Percentiles rank a stretch among this genome's conserved stretches.
phyloP scores from a whole-genome alignment of 1,140 invertebrate genomes.

The Tetragonula clypearis region DNA sequence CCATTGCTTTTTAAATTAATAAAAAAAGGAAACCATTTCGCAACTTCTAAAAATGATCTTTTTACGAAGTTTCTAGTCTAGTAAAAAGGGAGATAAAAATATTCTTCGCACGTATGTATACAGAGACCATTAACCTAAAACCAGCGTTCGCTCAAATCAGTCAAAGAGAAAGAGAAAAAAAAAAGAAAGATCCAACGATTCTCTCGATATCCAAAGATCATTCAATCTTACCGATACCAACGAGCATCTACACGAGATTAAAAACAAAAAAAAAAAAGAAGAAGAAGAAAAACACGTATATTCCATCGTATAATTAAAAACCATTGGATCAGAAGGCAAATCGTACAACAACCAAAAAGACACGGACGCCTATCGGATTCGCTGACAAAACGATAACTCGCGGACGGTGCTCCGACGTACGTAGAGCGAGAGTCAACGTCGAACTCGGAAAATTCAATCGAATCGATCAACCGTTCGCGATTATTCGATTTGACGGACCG shows the following conservation, averaged over 20 bases:
- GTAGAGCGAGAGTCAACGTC: background rate
- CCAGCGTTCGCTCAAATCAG: background rate
- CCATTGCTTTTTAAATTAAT: no score
- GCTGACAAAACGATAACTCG: background rate
- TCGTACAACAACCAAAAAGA: background rate
- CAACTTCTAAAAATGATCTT: no score
- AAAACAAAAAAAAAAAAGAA: no score
- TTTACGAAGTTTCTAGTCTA: no score
- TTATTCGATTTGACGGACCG: background rate
- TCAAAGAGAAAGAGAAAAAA: no score
- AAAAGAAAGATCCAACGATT: background rate
- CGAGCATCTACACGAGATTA: background rate
- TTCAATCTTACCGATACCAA: background rate
- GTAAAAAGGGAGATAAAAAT: no score
- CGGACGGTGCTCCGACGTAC: background rate
- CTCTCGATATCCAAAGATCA: background rate
- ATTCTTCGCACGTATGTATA: no score
- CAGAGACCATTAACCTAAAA: background rate
- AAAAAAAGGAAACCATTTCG: no score
- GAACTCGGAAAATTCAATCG: background rate
- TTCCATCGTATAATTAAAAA: background rate
- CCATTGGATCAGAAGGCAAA: background rate
- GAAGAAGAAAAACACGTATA: background rate
- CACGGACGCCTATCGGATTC: background rate
- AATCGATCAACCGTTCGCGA: background rate